Evolutionary conservation across 2,113 vertebrate genomes (phyloP), one percentile per base, ranked within the genome.

Genomic region (Progne subis): DNA sequence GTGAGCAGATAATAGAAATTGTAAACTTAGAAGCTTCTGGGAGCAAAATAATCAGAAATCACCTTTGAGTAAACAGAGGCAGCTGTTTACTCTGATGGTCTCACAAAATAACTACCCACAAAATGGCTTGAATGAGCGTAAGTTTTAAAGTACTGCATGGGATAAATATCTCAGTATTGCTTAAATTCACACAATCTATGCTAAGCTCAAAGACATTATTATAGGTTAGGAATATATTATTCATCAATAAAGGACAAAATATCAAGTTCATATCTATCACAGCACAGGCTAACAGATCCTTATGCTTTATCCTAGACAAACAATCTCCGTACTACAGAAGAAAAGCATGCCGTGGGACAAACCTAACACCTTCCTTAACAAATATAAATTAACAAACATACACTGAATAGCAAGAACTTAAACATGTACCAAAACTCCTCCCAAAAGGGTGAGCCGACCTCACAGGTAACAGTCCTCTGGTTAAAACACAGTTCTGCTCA

Each of bases 1-100:
- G 52, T 1, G 3, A 72, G 50, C 5, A 46, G 9, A 16, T 13
- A 69, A 28, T 0, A 19, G 1, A 31, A 83, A 9, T 1, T 39
- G 6, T 63, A 49, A 19, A 71, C 13, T 3, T 74, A 88, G 16
- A 85, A 80, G 23, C 12, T 44, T 56, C 47, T 83, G 24, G 9
- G 53, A 34, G 17, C 31, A 72, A 74, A 81, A 7, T 16, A 18
- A 25, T 7, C 28, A 80, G 39, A 67, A 55, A 9, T 44, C 8
- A 47, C 32, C 39, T 61, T 29, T 28, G 28, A 82, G 9, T 15
- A 44, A 15, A 28, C 25, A 87, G 28, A 46, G 20, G 7, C 23
- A 89, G 34, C 6, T 55, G 14, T 52, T 70, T 59, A 80, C 29
- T 82, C 28, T 12, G 25, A 78, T 8, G 3, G 37, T 28, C 21